Conservation (phyloP, 1,140 invertebrate genomes). For the Holotrichia oblita region DNA sequence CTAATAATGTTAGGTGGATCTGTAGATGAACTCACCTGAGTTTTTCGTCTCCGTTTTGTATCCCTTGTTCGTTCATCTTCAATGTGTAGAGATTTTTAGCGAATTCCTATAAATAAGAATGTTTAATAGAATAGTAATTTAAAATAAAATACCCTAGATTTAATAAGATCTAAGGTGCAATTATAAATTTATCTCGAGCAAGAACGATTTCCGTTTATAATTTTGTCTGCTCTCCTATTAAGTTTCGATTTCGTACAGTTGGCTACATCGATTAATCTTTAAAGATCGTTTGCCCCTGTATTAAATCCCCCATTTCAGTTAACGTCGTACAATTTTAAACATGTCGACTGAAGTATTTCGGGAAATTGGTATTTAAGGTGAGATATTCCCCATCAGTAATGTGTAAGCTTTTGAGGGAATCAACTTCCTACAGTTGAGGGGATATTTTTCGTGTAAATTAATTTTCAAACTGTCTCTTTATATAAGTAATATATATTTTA, state of each 20-base stretch:
- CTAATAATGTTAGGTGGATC: conserved; percentile 30
- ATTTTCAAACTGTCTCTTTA: too few species aligned
- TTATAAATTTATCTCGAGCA: not conserved
- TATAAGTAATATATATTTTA: too few species aligned
- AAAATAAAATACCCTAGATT: too few species aligned
- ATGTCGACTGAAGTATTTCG: not conserved
- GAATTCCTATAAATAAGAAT: conserved; percentile 68
- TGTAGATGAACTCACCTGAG: conserved; percentile 64
- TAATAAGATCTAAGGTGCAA: not conserved
- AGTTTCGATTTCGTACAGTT: not conserved
- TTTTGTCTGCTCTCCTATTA: not conserved
- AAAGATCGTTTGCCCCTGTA: not conserved
- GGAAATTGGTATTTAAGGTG: not conserved
- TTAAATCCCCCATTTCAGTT: conserved; percentile 1
- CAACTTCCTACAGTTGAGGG: too few species aligned
- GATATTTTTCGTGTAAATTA: too few species aligned
- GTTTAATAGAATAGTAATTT: too few species aligned
- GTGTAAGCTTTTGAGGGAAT: too few species aligned
- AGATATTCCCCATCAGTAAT: too few species aligned
- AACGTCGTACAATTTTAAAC: not conserved
- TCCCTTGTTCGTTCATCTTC: conserved; percentile 74
- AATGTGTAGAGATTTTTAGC: conserved; percentile 81
- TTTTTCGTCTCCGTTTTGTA: conserved; percentile 65
- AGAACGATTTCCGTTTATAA: not conserved
- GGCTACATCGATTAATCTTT: not conserved